Percentiles rank a stretch among this genome's conserved stretches.
Evolutionary conservation across 2,113 vertebrate species (phyloP).

Genomic region (Pagrus major): DNA sequence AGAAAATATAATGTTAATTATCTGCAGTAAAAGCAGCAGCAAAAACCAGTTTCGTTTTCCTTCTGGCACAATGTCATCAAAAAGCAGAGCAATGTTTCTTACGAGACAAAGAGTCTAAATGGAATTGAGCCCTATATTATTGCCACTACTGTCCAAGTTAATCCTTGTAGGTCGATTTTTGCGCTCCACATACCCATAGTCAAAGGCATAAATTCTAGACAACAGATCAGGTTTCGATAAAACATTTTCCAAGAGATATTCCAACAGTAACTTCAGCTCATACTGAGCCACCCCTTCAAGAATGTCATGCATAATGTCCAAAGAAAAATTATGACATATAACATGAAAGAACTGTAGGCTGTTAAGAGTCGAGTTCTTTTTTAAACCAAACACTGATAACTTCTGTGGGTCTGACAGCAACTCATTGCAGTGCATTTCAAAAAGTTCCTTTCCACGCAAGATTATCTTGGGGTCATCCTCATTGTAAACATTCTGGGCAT

Average conservation of each 20-base stretch:
- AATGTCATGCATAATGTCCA: slow-evolving; percentile 56
- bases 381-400: slow-evolving; percentile 27
- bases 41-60: slow-evolving; percentile 47
- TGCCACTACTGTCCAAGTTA: slow-evolving; percentile 37
- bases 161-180: slow-evolving; percentile 52
- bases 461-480: slow-evolving; percentile 21
- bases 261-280: slow-evolving; percentile 56
- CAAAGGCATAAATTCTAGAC: slow-evolving; percentile 43
- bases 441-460: background rate
- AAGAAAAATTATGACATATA: slow-evolving; percentile 41
- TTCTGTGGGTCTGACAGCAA: slow-evolving; percentile 43
- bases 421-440: slow-evolving; percentile 31
- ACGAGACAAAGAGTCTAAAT: slow-evolving; percentile 51
- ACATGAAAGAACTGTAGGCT: slow-evolving; percentile 51
- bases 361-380: slow-evolving; percentile 39
- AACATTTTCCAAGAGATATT: slow-evolving; percentile 33
- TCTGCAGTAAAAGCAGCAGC: slow-evolving; percentile 48
- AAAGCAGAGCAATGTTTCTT: slow-evolving; percentile 51
- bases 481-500: slow-evolving; percentile 26
- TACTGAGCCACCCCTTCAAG: slow-evolving; percentile 48
- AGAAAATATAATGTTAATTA: too few species aligned
- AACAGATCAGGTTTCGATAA: slow-evolving; percentile 22
- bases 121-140: slow-evolving; percentile 42
- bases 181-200: slow-evolving; percentile 40
- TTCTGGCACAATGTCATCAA: slow-evolving; percentile 56